These are phyloP conservation scores for Ptiloglossa arizonensis DNA, from an alignment of 1,140 invertebrate genomes.

Conservation along the genomic window DNA sequence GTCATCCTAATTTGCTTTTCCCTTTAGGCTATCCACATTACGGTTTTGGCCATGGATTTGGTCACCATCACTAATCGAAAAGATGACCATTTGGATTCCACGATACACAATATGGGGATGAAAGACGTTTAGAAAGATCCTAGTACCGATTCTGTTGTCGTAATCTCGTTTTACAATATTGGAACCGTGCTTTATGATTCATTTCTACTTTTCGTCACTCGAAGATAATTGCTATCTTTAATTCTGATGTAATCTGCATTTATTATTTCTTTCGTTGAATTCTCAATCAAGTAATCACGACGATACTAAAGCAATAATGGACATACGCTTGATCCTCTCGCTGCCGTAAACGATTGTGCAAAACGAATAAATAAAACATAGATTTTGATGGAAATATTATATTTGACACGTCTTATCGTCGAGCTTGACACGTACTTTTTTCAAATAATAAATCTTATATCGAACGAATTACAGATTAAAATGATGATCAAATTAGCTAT, in stretches of 20 bases:
- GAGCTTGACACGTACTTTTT: neutral
- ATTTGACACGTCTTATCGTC: neutral
- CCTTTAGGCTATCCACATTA: conserved; percentile 66
- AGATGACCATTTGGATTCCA: conserved; percentile 25
- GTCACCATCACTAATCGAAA: conserved; percentile 46
- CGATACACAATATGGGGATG: neutral
- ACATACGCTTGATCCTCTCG: neutral
- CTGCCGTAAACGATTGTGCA: conserved; percentile 1
- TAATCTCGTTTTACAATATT: neutral
- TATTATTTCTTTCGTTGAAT: neutral
- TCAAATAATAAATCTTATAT: neutral
- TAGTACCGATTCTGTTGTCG: conserved; percentile 1
- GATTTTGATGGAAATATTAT: neutral
- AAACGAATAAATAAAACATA: conserved; percentile 20
- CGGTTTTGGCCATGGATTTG: conserved; percentile 66
- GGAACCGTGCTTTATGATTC: neutral
- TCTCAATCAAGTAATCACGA: neutral
- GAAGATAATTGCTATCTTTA: neutral
- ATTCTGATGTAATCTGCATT: neutral
- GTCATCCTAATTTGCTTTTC: conserved; percentile 29
- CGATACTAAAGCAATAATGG: neutral
- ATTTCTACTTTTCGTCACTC: neutral
- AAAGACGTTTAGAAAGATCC: neutral
- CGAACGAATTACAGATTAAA: neutral
- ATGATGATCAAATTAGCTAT: neutral